Evolutionary conservation across 2,113 vertebrate species (phyloP).

Genomic region (Seriola rivoliana): DNA sequence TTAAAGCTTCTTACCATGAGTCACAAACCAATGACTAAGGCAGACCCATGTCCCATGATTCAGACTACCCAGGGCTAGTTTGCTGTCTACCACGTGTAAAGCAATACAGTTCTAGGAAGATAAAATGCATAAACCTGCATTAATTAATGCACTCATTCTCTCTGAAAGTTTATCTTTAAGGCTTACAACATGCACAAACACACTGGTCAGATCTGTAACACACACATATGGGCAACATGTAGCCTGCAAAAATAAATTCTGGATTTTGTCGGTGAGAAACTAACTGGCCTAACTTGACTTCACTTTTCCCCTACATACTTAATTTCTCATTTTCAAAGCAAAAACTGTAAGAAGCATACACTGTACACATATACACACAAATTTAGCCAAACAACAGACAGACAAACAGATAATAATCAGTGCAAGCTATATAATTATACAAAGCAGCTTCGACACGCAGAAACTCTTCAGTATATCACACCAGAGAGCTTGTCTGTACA

Average conservation of each 20-base stretch:
- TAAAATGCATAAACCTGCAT: constrained; percentile 28
- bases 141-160: constrained; percentile 8
- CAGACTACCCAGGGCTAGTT: constrained; percentile 52
- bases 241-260: not conserved
- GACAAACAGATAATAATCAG: not conserved
- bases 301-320: not conserved
- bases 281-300: too few species aligned
- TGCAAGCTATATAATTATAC: not conserved
- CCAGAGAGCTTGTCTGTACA: not conserved
- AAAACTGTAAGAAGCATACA: not conserved
- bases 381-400: not conserved
- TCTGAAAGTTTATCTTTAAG: constrained; percentile 46
- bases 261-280: too few species aligned
- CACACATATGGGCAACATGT: not conserved
- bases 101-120: constrained; percentile 20
- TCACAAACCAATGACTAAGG: constrained; percentile 68
- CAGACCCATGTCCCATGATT: constrained; percentile 63
- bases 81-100: constrained; percentile 18
- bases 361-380: too few species aligned
- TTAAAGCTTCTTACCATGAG: constrained; percentile 79
- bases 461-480: not conserved
- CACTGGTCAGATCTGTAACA: not conserved
- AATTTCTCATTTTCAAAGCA: not conserved
- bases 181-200: constrained; percentile 35
- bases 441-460: constrained; percentile 1